Percentiles rank a stretch among this genome's conserved stretches.
These are phyloP conservation scores for Poicephalus meyeri DNA, from an alignment of 2,113 vertebrate genomes.

Conservation along the genomic window DNA sequence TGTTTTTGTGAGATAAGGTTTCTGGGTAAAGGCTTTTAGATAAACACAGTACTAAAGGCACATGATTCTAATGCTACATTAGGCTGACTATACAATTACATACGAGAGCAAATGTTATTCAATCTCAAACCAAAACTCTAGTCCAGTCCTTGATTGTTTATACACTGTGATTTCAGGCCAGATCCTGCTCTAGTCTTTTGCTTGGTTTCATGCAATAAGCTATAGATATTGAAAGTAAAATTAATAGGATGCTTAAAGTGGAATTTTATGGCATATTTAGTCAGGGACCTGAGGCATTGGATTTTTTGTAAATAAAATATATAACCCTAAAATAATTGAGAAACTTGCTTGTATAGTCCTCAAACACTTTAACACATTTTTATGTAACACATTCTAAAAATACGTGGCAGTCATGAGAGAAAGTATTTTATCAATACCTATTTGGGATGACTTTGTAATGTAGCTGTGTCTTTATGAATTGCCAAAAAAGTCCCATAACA, in stretches of 20 bases:
- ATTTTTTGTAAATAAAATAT: neutral
- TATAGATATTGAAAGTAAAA: neutral
- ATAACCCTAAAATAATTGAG: neutral
- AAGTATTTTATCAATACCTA: neutral
- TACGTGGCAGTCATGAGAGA: rapidly evolving
- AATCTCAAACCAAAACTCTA: neutral
- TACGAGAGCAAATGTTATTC: neutral
- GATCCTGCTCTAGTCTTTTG: neutral
- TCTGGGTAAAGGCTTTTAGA: neutral
- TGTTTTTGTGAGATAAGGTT: slow-evolving; percentile 8
- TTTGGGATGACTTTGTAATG: neutral
- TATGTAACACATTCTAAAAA: neutral
- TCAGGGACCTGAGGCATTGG: neutral
- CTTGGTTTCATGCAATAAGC: neutral
- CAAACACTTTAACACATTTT: neutral
- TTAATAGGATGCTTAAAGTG: neutral
- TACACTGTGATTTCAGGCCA: neutral
- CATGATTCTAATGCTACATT: neutral
- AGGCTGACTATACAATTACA: neutral
- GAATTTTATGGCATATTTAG: neutral
- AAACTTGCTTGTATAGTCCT: neutral
- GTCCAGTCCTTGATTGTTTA: neutral
- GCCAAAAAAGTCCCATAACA: neutral
- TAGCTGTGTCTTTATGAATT: neutral
- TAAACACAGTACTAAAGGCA: neutral